phyloP scores from a whole-genome alignment of 2,888 invertebrate genomes.

The Elysia crispata region DNA sequence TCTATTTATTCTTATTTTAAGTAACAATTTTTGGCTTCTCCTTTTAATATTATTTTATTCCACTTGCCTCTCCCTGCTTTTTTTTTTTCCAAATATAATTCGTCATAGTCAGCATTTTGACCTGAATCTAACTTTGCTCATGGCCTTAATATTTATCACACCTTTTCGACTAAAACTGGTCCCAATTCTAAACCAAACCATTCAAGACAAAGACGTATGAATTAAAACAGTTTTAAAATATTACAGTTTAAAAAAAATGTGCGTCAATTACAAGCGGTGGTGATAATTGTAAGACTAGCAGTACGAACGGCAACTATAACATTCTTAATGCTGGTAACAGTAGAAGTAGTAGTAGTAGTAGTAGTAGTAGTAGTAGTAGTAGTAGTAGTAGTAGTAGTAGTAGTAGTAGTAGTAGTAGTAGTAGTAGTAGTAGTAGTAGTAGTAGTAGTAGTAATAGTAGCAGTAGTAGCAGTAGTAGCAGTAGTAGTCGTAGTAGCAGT shows the following conservation, averaged over 20 bases:
- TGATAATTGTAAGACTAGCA: background rate
- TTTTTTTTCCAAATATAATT: background rate
- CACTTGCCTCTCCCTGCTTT: background rate
- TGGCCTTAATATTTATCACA: too few relatives aligned
- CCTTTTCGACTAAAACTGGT: too few relatives aligned
- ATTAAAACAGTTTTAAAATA: too few relatives aligned
- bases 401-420: constrained; percentile 11
- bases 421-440: constrained; percentile 2
- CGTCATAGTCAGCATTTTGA: too few relatives aligned
- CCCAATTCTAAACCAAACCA: too few relatives aligned
- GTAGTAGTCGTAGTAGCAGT: too few relatives aligned
- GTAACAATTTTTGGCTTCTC: background rate
- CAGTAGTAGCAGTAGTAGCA: background rate
- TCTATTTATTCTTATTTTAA: too few relatives aligned
- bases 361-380: constrained; percentile 12
- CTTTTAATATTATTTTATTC: constrained; percentile 14
- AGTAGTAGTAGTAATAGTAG: too few relatives aligned
- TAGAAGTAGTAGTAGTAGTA: background rate
- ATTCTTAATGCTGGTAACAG: background rate
- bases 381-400: constrained; percentile 21
- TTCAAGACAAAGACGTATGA: too few relatives aligned
- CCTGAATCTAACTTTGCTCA: too few relatives aligned
- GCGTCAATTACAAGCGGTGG: background rate
- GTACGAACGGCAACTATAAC: background rate
- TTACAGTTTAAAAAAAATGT: too few relatives aligned